Evolutionary conservation across 2,888 invertebrate species (phyloP).

Genomic region (Himalopsyche kuldschensis): DNA sequence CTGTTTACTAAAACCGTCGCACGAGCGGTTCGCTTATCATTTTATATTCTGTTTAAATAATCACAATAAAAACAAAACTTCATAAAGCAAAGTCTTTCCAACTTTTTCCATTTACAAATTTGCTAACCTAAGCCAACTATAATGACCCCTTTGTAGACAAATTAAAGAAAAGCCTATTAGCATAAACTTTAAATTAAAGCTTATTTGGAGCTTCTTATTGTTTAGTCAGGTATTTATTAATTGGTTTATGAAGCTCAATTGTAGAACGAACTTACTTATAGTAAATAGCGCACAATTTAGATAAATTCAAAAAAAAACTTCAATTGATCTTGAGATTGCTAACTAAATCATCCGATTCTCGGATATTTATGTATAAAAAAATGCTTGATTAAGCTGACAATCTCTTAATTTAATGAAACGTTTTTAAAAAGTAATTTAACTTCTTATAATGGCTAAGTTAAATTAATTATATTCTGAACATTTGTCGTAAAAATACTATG

Average conservation of each 20-base stretch:
- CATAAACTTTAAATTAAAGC: background rate
- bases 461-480: too few relatives aligned
- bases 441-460: too few relatives aligned
- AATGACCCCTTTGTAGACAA: background rate
- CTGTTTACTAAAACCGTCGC: background rate
- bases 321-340: too few relatives aligned
- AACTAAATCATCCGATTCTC: too few relatives aligned
- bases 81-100: constrained; percentile 27
- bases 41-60: constrained; percentile 30
- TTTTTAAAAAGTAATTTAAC: too few relatives aligned
- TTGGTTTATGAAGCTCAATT: background rate
- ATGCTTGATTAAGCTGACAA: too few relatives aligned
- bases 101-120: constrained; percentile 35
- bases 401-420: too few relatives aligned
- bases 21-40: constrained; percentile 15
- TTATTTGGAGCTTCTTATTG: background rate
- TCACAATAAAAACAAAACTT: constrained; percentile 34
- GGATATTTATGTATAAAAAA: too few relatives aligned
- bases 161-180: constrained; percentile 1
- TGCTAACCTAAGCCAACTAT: constrained; percentile 25
- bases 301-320: too few relatives aligned
- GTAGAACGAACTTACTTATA: background rate
- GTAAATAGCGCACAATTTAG: too few relatives aligned
- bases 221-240: background rate
- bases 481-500: too few relatives aligned